Base-by-base conservation (phyloP, 2,888 invertebrate species). In the Gandaritis pyraliata region DNA sequence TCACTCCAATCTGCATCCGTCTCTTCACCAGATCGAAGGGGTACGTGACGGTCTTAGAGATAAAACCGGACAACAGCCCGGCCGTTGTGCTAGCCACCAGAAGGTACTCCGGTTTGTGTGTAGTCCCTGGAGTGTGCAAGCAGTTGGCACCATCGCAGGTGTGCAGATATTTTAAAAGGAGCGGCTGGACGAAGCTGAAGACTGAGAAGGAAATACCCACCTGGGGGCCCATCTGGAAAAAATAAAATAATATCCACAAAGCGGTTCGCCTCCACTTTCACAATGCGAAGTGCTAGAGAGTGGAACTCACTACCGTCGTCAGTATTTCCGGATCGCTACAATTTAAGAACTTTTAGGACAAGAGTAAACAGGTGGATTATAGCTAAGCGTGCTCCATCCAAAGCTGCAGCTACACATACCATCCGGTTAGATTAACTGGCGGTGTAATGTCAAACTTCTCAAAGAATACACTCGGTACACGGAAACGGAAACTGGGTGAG, bases 11-110 rank as follows among this genome's bases (percentile, higher is more conserved):
- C 86, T 98, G 98, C 74, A 98, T 88, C 49, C 98, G 93, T 77
- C 97, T 96, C 77, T 97, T 96, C 0, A 95, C 94, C 69, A 98
- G 90, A 83, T 98, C 98, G 39, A 98, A 94, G 0, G 98, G 98
- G 85, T 98, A 98, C 0, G 98, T 94, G 2, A 94, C 72, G 0
- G 95, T 94, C 88, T 98, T 98, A 0, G 97, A 95, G 23, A 94
- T 77, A 60, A 97, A 88, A 0, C 97, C 98, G 0, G 97, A 94
- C 0, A 94, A 68, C n/a, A 94, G 93, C 0, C 96, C 97, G 65
- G 95, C 95, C 0, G 94, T 1, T 0, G 81, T 74, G 64, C 84
- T 87, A 1, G 90, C 87, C 0, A 85, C 7, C 90, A 88, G 61
- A 0, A 90, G 47, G 18, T 81, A 64, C 41, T 80, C 72, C 0